Evolutionary conservation across 2,113 vertebrate species (phyloP).

Genomic region (Holacanthus passer): DNA sequence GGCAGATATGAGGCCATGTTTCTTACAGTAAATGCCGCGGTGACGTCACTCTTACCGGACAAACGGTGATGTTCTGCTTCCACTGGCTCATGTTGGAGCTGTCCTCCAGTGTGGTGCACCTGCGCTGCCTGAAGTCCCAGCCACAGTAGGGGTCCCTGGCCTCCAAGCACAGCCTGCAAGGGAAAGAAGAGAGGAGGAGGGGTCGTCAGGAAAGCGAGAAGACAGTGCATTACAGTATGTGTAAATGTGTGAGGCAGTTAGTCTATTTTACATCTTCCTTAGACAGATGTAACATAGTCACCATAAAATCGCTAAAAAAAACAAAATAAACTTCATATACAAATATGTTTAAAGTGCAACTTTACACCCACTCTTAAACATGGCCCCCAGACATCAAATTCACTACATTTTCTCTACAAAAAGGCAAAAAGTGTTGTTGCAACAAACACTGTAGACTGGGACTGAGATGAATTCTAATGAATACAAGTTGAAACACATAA

Average conservation of each 20-base stretch:
- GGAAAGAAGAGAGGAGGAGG: not conserved
- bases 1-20: not conserved
- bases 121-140: constrained; percentile 94
- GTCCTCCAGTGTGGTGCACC: constrained; percentile 96
- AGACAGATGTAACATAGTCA: not conserved
- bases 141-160: constrained; percentile 97
- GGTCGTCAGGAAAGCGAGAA: constrained; percentile 6
- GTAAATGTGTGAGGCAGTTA: not conserved
- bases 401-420: not conserved
- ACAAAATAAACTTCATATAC: not conserved
- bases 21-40: not conserved
- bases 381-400: not conserved
- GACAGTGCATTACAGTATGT: no score
- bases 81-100: constrained; percentile 99
- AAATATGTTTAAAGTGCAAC: not conserved
- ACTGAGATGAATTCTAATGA: no score
- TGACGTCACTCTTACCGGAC: constrained; percentile 88
- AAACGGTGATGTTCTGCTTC: constrained; percentile 96
- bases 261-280: constrained; percentile 4
- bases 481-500: not conserved
- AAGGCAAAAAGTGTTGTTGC: not conserved
- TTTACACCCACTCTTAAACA: not conserved
- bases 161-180: constrained; percentile 91
- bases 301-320: not conserved
- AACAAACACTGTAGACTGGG: not conserved